Base-by-base conservation (phyloP, 2,888 invertebrate genomes). In the Synergus umbraculus region DNA sequence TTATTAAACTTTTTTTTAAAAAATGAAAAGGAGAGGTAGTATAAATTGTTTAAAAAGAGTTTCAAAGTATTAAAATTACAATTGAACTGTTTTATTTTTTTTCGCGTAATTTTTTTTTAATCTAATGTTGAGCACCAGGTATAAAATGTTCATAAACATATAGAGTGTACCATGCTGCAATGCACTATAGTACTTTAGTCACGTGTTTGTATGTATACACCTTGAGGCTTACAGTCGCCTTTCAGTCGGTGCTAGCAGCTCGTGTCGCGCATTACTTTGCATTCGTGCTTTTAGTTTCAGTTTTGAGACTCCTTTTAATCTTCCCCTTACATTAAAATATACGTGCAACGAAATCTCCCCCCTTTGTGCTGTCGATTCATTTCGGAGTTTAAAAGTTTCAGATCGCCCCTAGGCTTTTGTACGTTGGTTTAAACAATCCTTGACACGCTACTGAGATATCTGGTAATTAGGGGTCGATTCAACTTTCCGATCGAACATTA, bases 151-250 rank as follows among this genome's bases (percentile, higher is more conserved):
- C 44, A 67, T 67, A 13, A 46, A 44, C 67, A 67, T 44, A 41
- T n/a, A 43, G 12, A 66, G 41, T 54, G 73, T 73, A 54, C 69
- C 69, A 73, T 37, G 46, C 69, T 81, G 81, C 81, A 83, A 83
- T 83, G 78, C 81, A 81, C 82, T 82, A 80, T 76, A 83, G 83
- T 85, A 81, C 82, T 82, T 79, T 76, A 83, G 83, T 85, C 83
- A 85, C 84, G 85, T 83, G 83, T 77, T 79, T 66, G 64, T 82
- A 79, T 79, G 79, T 81, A 76, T 82, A 81, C 82, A 80, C 60
- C 82, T 82, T 77, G 77, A 66, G 76, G 81, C 80, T 81, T 81
- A 82, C 81, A 81, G 82, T 81, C 66, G 81, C 64, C 79, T 80
- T 80, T 82, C 80, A 80, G 82, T 78, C 82, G 78, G 78, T 78